phyloP scores from a whole-genome alignment of 2,113 vertebrate genomes.

The Chloroceryle aenea region DNA sequence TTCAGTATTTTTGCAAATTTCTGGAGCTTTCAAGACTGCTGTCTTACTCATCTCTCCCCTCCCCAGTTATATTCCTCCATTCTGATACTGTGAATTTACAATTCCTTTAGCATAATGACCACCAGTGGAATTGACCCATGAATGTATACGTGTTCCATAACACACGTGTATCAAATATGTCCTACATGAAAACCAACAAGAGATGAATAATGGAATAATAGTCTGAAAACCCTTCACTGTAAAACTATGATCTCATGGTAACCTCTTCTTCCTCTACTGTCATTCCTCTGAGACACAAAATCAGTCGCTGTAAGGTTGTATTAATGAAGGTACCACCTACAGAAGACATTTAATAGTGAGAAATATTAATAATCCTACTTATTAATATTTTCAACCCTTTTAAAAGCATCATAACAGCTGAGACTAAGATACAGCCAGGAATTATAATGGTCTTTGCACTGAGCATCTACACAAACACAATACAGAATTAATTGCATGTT shows the following conservation, averaged over 20 bases:
- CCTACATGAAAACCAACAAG: background rate
- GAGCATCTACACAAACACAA: background rate
- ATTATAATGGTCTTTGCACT: background rate
- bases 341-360: background rate
- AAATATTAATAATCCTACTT: background rate
- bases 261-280: background rate
- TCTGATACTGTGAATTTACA: background rate
- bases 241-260: background rate
- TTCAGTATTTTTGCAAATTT: background rate
- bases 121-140: background rate
- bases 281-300: background rate
- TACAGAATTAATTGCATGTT: background rate
- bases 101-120: background rate
- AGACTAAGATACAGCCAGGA: background rate
- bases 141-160: background rate
- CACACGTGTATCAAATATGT: rapidly evolving
- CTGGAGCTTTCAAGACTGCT: background rate
- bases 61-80: background rate
- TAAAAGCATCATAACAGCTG: background rate
- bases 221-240: background rate
- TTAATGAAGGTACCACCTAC: background rate
- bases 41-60: background rate
- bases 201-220: background rate
- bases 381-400: background rate
- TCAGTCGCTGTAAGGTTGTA: background rate